Conservation (phyloP, 92 coral and sea anemone species). For the Isaurus tuberculatus region DNA sequence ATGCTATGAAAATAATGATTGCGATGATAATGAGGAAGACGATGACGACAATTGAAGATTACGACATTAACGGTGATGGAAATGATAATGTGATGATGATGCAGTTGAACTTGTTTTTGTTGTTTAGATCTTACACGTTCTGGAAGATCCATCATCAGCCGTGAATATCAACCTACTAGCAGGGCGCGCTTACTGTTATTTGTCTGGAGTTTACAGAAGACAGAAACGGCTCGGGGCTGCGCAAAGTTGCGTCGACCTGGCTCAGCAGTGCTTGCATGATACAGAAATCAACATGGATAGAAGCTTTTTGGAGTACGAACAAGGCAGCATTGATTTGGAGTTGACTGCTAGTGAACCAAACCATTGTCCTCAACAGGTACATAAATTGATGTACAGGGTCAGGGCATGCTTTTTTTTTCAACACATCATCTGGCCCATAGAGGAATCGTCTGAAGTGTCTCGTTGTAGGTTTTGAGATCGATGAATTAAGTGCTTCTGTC, state of each 20-base stretch:
- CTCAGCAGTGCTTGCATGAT: constrained; percentile 58
- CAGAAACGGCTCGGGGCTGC: constrained; percentile 66
- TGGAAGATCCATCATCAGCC: constrained; percentile 7
- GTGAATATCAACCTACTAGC: constrained; percentile 42
- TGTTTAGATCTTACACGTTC: constrained; percentile 21
- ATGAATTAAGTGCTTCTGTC: too few species aligned
- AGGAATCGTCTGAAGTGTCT: too few species aligned
- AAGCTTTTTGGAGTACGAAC: constrained; percentile 68
- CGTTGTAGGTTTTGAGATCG: too few species aligned
- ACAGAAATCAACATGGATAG: constrained; percentile 55
- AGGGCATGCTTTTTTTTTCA: too few species aligned
- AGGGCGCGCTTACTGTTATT: constrained; percentile 59
- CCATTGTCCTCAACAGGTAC: neutral
- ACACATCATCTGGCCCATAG: too few species aligned
- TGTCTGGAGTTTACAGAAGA: constrained; percentile 69
- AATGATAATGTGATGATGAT: too few species aligned
- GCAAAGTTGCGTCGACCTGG: constrained; percentile 40
- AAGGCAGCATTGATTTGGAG: constrained; percentile 72
- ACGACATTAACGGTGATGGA: too few species aligned
- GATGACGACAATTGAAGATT: too few species aligned
- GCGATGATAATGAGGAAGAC: too few species aligned
- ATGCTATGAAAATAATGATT: too few species aligned
- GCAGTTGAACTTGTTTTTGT: neutral
- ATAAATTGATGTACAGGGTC: too few species aligned
- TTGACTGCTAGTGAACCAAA: constrained; percentile 46